Evolutionary conservation across 1,140 invertebrate species (phyloP), one percentile per base, ranked within the genome.

Genomic region (Macrosteles quadrilineatus): DNA sequence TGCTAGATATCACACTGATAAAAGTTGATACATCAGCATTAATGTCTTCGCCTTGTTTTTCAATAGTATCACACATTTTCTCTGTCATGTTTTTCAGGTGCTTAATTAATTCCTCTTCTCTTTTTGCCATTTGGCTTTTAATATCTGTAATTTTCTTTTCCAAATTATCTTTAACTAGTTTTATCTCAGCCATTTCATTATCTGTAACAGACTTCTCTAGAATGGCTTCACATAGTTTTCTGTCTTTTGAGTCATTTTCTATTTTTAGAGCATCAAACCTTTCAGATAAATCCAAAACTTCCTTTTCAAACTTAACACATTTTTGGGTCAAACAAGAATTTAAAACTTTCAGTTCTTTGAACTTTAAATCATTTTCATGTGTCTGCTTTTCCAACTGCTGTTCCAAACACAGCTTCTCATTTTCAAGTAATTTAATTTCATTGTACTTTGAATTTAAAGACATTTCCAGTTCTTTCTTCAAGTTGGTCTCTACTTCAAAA

Each of bases 191-290:
- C 9, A 36, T n/a, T 50, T 71, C 63, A 29, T 55, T 71, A 23
- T 71, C 63, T 27, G 62, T n/a, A 53, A 63, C 57, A 23, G 68
- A 69, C 30, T 69, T 69, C 30, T 75, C 74, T 30, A 75, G 70
- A 64, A 73, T 53, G 31, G 73, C 45, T 55, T 75, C 67, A 53
- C 72, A 73, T 36, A 75, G 50, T 64, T 75, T 73, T 12, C 72
- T 62, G 21, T 75, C 72, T 53, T 75, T 75, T 6, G 55, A 64
- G 11, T 75, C 72, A 21, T 47, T 69, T 47, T 74, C 73, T 30
- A 66, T 67, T 53, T 71, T 65, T 27, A 65, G 31, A 50, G 30
- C 12, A 67, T 53, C 65, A 12, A 21, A 62, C n/a, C 23, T 62
- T 43, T 69, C 68, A 43, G 32, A 27, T 53, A 40, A 45, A 36